These are phyloP conservation scores for Epizoanthus scotinus DNA, from an alignment of 92 coral and sea anemone genomes.

Conservation along the genomic window DNA sequence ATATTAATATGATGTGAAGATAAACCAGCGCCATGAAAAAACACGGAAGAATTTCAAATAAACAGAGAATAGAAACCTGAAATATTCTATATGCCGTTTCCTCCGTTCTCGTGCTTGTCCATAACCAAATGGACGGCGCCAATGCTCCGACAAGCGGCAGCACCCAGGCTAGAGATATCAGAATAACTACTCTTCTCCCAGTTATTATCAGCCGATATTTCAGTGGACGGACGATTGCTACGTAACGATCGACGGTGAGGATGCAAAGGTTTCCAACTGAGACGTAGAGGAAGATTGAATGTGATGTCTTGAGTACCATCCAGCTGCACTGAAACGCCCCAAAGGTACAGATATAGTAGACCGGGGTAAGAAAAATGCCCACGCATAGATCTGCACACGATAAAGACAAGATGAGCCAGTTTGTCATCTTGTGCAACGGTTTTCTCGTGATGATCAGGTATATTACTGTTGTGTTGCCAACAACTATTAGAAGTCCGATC, in stretches of 20 bases:
- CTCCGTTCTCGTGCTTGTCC: background rate
- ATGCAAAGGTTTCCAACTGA: constrained; percentile 7
- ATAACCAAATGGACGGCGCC: background rate
- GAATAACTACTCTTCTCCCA: constrained; percentile 4
- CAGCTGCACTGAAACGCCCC: background rate
- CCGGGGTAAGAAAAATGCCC: background rate
- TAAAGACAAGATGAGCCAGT: constrained; percentile 5
- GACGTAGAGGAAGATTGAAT: background rate
- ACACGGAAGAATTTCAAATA: constrained; percentile 10
- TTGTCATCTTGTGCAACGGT: background rate
- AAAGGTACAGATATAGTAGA: background rate
- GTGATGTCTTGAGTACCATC: background rate
- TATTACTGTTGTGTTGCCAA: background rate
- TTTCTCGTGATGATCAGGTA: background rate
- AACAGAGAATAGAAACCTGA: background rate
- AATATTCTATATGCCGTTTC: background rate
- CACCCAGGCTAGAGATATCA: constrained; percentile 6
- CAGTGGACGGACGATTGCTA: background rate
- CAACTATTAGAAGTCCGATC: background rate
- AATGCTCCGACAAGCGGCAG: background rate
- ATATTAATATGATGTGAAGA: background rate
- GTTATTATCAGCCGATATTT: background rate
- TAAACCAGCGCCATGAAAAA: background rate
- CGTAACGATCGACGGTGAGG: background rate
- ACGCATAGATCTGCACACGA: background rate